Conservation (phyloP, 53 echinoderm and acorn worm species). For the Antedon mediterranea region DNA sequence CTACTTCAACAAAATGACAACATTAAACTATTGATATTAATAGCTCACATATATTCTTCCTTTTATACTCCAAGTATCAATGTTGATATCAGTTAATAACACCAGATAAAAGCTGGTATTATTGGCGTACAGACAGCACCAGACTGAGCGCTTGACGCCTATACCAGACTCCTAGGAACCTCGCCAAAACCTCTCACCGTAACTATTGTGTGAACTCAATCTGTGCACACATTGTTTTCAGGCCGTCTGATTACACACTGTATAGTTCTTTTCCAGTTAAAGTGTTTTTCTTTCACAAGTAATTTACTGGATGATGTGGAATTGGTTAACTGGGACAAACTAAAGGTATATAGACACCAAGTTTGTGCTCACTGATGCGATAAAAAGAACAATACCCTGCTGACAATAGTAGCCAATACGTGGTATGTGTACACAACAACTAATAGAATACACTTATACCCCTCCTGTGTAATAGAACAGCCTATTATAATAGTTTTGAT, state of each 20-base stretch:
- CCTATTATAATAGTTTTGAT: too few species aligned
- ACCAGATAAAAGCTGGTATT: too few species aligned
- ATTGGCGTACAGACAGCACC: neutral
- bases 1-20: too few species aligned
- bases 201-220: neutral
- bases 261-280: neutral
- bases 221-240: neutral
- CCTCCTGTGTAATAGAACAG: neutral
- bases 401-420: too few species aligned
- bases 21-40: too few species aligned
- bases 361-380: neutral
- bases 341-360: neutral
- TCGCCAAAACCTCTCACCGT: neutral
- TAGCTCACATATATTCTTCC: too few species aligned
- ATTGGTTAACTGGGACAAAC: neutral
- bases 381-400: neutral
- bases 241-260: neutral
- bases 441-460: neutral
- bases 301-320: neutral
- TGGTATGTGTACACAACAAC: neutral
- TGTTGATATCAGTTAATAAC: too few species aligned
- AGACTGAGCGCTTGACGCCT: neutral
- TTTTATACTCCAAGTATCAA: too few species aligned
- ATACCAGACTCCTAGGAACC: neutral
- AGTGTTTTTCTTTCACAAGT: neutral